Conservation (phyloP, 2,113 vertebrate species). For the Rhinogobius similis region DNA sequence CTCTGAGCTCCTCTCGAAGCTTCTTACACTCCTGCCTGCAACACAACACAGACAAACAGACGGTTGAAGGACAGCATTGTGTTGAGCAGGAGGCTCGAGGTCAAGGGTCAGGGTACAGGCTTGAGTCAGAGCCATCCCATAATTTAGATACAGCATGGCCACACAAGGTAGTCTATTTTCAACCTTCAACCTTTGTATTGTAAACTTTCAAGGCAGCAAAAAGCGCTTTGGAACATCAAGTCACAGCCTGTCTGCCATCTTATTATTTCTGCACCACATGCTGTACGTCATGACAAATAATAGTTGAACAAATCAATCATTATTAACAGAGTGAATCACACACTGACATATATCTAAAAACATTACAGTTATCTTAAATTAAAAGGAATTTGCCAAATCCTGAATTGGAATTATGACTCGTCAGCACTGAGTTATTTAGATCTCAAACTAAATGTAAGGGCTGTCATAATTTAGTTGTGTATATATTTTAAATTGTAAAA, state of each 20-base stretch:
- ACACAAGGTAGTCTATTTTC: neutral
- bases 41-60: slow-evolving; percentile 3
- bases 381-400: no score
- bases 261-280: no score
- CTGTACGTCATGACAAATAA: no score
- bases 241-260: no score
- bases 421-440: no score
- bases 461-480: no score
- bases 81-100: neutral
- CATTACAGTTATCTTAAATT: no score
- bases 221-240: neutral
- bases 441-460: neutral
- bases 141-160: neutral
- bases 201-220: neutral
- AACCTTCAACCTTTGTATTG: neutral
- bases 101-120: neutral
- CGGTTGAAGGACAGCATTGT: neutral
- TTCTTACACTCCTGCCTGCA: slow-evolving; percentile 94
- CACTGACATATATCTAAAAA: no score
- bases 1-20: slow-evolving; percentile 90
- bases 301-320: no score
- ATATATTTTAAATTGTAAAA: no score
- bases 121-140: neutral
- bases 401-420: no score
- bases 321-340: no score